Evolutionary conservation across 2,797 vertebrate species (phyloP), one percentile per base, ranked within the genome.

Genomic region (Rhinichthys osculus): DNA sequence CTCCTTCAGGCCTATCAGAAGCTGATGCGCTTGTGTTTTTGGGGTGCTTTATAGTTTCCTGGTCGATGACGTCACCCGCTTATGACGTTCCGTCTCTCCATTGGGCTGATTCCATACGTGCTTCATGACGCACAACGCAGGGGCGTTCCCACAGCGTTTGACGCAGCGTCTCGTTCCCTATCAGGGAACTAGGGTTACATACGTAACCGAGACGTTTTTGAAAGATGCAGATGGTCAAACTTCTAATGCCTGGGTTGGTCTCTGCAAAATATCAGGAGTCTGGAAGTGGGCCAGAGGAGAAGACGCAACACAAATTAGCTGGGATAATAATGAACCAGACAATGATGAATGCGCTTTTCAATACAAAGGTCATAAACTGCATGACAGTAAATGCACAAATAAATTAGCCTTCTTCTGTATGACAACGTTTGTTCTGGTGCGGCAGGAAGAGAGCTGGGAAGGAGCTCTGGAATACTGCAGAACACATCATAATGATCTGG

Each of bases 381-480:
- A 47, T 47, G 44, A 47, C 44, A 4, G 0, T 44, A 13, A 1
- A 11, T 44, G 44, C 44, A 44, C 2, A 0, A 0, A 42, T 2
- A 42, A 10, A 42, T 9, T 0, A 2, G 9, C 44, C 44, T 44
- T 89, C 52, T 85, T 85, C 77, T 89, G 88, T 27, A 89, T 87
- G 88, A 30, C 5, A 38, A 13, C 5, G 13, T 10, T 85, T 44
- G 17, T 44, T 16, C 59, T 87, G 10, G 62, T 81, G 42, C n/a
- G 0, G 30, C 16, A 71, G 21, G 23, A 3, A 1, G 9, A 47
- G 64, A 84, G 77, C 13, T 87, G 88, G 88, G 52, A 83, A 38
- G 47, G 67, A 23, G 88, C 86, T 71, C 64, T 85, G 27, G 76
- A 81, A 38, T 81, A 87, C 77, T 89, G 88, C 72, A 80, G 83